Base-by-base conservation (phyloP, 2,113 vertebrate species). In the Zingel zingel region DNA sequence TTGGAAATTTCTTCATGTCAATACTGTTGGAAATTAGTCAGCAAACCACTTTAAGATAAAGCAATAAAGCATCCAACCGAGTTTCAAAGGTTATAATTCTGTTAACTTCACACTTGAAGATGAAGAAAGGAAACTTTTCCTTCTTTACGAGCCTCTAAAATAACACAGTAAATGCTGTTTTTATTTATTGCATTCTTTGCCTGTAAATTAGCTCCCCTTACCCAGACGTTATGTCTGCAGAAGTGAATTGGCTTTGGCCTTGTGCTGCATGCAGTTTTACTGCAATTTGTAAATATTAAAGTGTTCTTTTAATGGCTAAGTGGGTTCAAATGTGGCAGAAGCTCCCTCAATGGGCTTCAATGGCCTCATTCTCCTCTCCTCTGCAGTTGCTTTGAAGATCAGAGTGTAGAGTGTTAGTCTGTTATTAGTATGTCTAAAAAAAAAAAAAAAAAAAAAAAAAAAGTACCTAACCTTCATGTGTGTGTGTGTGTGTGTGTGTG, bases 251-350 rank as follows among this genome's bases (percentile, higher is more conserved):
- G 71, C 66, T 57, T 58, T 61, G 36, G 75, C 65, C 59, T 70
- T 19, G 59, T 67, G 43, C 58, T 36, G 73, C 65, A n/a, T 50
- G 79, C 62, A 74, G 71, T 81, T 92, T 92, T 81, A 90, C 81
- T 72, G 82, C 45, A 48, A 89, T 92, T 88, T 86, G 81, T 89
- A 91, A 92, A 93, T 93, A 92, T 91, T 92, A 79, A 92, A 92
- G 85, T 83, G 72, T 82, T 90, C 72, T 86, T 92, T 92, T 88
- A 90, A 65, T 50, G 76, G 77, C 82, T 87, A 81, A 91, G 81
- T 82, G 81, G 67, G 80, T 87, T 88, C 54, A 53, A 85, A 90
- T 86, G 86, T 89, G 84, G 87, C 89, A 86, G 87, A 87, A 76
- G 23, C 89, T 82, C 63, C 9, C 67, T 89, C 72, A 82, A 69